Conservation (phyloP, 2,888 invertebrate species). For the Chloroclystis v-ata region DNA sequence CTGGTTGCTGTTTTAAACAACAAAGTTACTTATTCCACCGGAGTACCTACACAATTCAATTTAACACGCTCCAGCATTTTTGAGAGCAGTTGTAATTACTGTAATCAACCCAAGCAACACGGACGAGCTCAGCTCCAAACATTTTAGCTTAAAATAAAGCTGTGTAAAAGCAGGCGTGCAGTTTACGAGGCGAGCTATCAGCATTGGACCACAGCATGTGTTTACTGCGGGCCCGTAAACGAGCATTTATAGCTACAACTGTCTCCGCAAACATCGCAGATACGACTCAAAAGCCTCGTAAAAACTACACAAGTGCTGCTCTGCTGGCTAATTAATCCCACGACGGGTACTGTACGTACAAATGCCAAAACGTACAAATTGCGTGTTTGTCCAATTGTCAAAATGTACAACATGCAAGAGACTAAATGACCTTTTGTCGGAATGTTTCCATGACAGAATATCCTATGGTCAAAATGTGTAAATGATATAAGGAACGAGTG, state of each 20-base stretch:
- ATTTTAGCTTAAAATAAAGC: constrained; percentile 21
- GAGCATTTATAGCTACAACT: constrained; percentile 52
- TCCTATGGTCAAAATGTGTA: too few species aligned
- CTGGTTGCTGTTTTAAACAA: too few species aligned
- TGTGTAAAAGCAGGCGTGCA: constrained; percentile 34
- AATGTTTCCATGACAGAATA: too few species aligned
- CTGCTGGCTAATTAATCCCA: constrained; percentile 58
- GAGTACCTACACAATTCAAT: too few species aligned
- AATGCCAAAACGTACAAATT: too few species aligned
- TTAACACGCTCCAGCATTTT: background rate
- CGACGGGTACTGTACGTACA: too few species aligned
- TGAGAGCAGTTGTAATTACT: background rate
- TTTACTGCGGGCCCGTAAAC: constrained; percentile 54
- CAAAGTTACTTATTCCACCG: too few species aligned
- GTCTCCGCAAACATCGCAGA: constrained; percentile 41
- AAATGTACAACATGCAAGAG: too few species aligned
- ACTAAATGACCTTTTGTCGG: too few species aligned
- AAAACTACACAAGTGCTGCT: constrained; percentile 50
- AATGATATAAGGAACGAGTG: too few species aligned
- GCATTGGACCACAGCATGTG: constrained; percentile 48
- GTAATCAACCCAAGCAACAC: background rate
- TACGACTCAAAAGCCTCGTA: constrained; percentile 48
- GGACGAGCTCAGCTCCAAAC: background rate
- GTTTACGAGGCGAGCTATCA: constrained; percentile 54
- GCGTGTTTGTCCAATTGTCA: too few species aligned